phyloP scores from a whole-genome alignment of 2,797 vertebrate genomes.

The Mus spretus region DNA sequence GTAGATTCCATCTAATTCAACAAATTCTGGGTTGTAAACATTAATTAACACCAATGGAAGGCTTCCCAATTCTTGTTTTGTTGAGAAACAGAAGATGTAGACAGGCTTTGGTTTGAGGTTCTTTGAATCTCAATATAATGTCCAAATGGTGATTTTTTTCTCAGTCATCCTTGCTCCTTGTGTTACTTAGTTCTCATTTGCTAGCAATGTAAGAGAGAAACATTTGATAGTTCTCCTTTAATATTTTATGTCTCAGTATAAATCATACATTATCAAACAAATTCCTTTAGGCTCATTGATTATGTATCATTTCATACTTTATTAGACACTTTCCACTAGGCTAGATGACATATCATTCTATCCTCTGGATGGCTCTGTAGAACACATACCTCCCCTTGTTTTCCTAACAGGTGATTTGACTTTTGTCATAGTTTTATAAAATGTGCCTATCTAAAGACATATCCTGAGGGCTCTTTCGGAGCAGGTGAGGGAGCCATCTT shows the following conservation, averaged over 20 bases:
- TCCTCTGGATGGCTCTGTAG: not conserved
- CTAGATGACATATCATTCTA: not conserved
- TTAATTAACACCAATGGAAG: not conserved
- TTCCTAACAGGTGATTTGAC: not conserved
- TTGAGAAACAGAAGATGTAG: not conserved
- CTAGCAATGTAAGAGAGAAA: not conserved
- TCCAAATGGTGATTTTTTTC: not conserved
- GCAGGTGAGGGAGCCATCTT: too few relatives aligned
- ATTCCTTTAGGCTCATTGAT: not conserved
- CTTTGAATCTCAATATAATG: not conserved
- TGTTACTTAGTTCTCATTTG: not conserved
- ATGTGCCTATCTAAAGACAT: not conserved
- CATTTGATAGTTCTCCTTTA: not conserved
- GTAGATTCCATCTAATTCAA: not conserved
- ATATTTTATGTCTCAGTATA: constrained; percentile 1
- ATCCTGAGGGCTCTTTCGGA: too few relatives aligned
- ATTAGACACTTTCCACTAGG: not conserved
- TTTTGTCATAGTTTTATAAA: not conserved
- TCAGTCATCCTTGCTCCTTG: not conserved
- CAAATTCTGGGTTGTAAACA: not conserved
- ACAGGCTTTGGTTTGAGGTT: not conserved
- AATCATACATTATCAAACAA: not conserved
- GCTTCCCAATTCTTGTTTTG: not conserved
- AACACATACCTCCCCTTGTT: not conserved
- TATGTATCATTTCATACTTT: not conserved